phyloP scores from a whole-genome alignment of 1,140 invertebrate genomes.

The Papilio polyxenes region DNA sequence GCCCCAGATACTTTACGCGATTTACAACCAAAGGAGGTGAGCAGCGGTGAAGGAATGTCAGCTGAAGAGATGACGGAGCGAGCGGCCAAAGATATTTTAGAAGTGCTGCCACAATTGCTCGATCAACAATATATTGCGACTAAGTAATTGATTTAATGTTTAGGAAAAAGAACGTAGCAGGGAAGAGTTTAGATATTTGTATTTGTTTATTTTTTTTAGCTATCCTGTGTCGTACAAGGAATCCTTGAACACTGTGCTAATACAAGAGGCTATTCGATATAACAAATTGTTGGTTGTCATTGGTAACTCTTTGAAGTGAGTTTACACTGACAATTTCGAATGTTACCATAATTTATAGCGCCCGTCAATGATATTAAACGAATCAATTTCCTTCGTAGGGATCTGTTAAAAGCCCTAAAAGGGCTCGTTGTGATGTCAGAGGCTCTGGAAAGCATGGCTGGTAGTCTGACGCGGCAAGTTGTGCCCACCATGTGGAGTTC shows the following conservation, averaged over 20 bases:
- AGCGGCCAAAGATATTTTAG: slow-evolving; percentile 80
- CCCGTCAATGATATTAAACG: background rate
- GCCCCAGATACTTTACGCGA: slow-evolving; percentile 80
- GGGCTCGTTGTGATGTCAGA: slow-evolving; percentile 90
- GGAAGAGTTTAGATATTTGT: background rate
- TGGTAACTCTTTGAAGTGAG: slow-evolving; percentile 80
- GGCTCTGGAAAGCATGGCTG: slow-evolving; percentile 85
- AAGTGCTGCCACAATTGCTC: slow-evolving; percentile 81
- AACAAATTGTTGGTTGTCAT: slow-evolving; percentile 86
- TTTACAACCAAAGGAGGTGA: slow-evolving; percentile 83
- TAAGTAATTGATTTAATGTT: slow-evolving; percentile 61
- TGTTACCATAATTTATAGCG: background rate
- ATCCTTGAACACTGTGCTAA: slow-evolving; percentile 91
- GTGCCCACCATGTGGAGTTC: slow-evolving; percentile 87
- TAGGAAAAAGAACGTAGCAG: background rate
- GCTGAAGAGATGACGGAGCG: slow-evolving; percentile 82
- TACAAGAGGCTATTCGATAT: slow-evolving; percentile 90
- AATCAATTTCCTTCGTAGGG: slow-evolving; percentile 57
- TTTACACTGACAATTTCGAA: slow-evolving; percentile 13
- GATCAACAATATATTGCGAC: slow-evolving; percentile 78
- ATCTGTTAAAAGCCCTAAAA: slow-evolving; percentile 87
- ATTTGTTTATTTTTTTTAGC: slow-evolving; percentile 67
- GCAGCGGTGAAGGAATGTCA: slow-evolving; percentile 76
- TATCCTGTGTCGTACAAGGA: slow-evolving; percentile 90
- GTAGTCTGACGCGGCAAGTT: slow-evolving; percentile 83